Percentiles rank a stretch among this genome's conserved stretches.
Evolutionary conservation across 2,113 vertebrate species (phyloP).

Genomic region (Poicephalus gulielmi): DNA sequence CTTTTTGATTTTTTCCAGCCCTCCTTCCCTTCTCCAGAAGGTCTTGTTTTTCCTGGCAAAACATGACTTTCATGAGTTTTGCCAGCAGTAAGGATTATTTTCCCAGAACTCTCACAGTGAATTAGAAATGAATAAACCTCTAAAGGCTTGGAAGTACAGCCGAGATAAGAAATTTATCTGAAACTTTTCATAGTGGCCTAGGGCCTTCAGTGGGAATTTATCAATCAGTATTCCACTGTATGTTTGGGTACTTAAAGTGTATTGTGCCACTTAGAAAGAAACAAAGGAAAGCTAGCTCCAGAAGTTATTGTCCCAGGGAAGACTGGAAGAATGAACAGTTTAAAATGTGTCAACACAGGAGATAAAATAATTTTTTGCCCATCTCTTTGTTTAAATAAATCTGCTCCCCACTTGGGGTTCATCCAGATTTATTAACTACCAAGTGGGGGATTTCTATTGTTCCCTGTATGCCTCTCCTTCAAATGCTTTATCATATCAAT

Average conservation of each 20-base stretch:
- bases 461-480: background rate
- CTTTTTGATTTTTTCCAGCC: background rate
- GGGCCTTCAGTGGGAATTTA: background rate
- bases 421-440: background rate
- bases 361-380: background rate
- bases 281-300: background rate
- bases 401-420: background rate
- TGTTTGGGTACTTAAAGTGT: background rate
- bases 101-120: background rate
- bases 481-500: background rate
- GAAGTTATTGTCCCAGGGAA: background rate
- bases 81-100: constrained; percentile 15
- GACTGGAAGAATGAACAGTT: background rate
- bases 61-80: background rate
- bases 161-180: constrained; percentile 11
- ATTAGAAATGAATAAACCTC: background rate
- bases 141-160: background rate
- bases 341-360: background rate
- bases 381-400: background rate
- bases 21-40: background rate
- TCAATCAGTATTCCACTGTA: background rate
- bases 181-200: background rate
- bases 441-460: background rate
- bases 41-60: background rate
- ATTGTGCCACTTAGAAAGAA: background rate